phyloP scores from a whole-genome alignment of 2,888 invertebrate species.

The Oscheius onirici region DNA sequence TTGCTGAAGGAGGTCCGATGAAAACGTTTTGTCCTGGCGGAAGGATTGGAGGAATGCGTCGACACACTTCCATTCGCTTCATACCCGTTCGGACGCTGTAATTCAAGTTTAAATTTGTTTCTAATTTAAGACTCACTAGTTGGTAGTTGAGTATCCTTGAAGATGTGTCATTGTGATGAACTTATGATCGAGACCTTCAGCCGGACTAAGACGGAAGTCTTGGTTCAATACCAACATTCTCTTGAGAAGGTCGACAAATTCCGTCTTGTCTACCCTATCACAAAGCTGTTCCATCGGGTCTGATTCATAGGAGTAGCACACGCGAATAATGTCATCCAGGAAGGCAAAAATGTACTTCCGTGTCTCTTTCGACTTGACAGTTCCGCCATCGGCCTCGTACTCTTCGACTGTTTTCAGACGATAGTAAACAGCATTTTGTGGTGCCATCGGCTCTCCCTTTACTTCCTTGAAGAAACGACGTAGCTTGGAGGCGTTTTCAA shows the following conservation, averaged over 20 bases:
- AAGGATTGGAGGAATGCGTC: constrained; percentile 10
- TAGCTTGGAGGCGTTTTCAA: constrained; percentile 95
- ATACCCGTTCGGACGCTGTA: constrained; percentile 41
- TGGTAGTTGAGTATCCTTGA: constrained; percentile 46
- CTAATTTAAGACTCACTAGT: constrained; percentile 55
- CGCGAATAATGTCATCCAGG: constrained; percentile 86
- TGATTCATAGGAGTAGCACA: constrained; percentile 42
- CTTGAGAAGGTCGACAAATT: constrained; percentile 96
- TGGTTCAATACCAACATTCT: constrained; percentile 97
- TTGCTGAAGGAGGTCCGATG: constrained; percentile 38
- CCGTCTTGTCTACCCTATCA: constrained; percentile 94
- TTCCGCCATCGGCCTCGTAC: constrained; percentile 92
- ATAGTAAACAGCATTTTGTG: constrained; percentile 52
- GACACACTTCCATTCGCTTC: constrained; percentile 67
- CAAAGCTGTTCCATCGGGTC: constrained; percentile 95
- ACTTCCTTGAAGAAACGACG: constrained; percentile 85
- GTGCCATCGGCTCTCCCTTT: constrained; percentile 33
- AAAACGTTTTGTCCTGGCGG: constrained; percentile 32
- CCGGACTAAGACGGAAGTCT: constrained; percentile 91
- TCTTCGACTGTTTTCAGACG: constrained; percentile 92
- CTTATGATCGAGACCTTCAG: constrained; percentile 65
- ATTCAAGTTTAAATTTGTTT: background rate
- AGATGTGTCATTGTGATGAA: constrained; percentile 69
- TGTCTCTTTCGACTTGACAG: constrained; percentile 96
- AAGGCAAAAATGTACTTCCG: constrained; percentile 99